Base-by-base conservation (phyloP, 2,797 vertebrate genomes). In the Gobio occitaniae region DNA sequence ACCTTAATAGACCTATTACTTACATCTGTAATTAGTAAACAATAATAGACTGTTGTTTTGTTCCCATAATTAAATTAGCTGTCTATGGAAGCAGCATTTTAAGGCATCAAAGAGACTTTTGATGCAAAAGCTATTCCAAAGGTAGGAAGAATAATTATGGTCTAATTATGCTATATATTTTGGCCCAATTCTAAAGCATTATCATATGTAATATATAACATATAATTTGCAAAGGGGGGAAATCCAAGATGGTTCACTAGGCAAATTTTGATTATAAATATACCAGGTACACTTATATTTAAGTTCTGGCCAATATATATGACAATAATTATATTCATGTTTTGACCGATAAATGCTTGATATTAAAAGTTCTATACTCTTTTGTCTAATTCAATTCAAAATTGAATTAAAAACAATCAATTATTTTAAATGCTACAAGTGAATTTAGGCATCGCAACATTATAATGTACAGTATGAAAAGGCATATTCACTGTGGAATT, bases 41-140 rank as follows among this genome's bases (percentile, higher is more conserved):
- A 82, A 59, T 70, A 44, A 82, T 66, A 71, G n/a, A 21, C 50
- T 75, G 48, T 74, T 54, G 50, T 38, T 76, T 15, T 38, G 17
- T 54, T 54, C 32, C 10, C 50, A 76, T 12, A 38, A 56, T 75
- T 54, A 36, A 19, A 29, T 75, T 10, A 54, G 72, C 72, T 75
- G 48, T 4, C 1, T 19, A 74, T 52, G 29, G 8, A 32, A 17
- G 71, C 9, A 32, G 71, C 16, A 32, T 52, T 74, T 19, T 25
- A 21, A 69, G 9, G 66, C 17, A 69, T 69, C 66, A 69, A 48
- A 48, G 9, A 72, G n/a, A 72, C 13, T 29, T 48, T 29, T 72
- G 69, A 71, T 48, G 41, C 41, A 71, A 71, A 15, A n/a, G 1
- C n/a, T 71, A 21, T 47, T 71, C n/a, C 21, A 47, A 25, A 48